Evolutionary conservation across 2,797 vertebrate species (phyloP).

Genomic region (Onychomys arenicola): DNA sequence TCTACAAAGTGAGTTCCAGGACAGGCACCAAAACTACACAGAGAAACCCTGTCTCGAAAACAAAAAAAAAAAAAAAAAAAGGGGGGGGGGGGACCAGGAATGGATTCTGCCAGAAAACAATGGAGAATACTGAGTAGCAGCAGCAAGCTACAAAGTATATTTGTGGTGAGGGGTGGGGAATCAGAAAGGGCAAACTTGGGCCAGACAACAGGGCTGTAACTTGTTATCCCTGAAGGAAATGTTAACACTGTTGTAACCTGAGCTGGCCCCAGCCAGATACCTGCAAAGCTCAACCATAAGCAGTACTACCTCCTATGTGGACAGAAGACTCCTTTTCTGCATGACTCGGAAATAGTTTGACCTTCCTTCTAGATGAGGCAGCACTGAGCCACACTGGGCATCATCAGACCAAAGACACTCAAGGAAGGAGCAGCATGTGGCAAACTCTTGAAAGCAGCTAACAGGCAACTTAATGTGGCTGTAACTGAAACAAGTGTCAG

Average conservation of each 20-base stretch:
- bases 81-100: neutral
- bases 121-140: neutral
- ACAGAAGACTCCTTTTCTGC: neutral
- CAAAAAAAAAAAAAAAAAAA: too few species aligned
- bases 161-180: too few species aligned
- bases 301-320: neutral
- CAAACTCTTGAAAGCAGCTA: neutral
- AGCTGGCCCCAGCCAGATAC: too few species aligned
- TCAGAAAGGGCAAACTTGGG: neutral
- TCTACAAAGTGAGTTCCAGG: too few species aligned
- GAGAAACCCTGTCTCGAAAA: too few species aligned
- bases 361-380: neutral
- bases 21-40: too few species aligned
- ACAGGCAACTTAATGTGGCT: rapidly evolving
- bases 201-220: neutral
- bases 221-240: neutral
- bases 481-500: rapidly evolving
- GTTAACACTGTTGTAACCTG: neutral
- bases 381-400: neutral
- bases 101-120: neutral
- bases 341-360: neutral
- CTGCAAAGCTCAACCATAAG: too few species aligned
- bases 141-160: neutral
- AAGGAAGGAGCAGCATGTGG: neutral
- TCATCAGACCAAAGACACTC: neutral